These are phyloP conservation scores for Cricetomys ansorgei DNA, from an alignment of 2,113 vertebrate genomes.

Conservation along the genomic window DNA sequence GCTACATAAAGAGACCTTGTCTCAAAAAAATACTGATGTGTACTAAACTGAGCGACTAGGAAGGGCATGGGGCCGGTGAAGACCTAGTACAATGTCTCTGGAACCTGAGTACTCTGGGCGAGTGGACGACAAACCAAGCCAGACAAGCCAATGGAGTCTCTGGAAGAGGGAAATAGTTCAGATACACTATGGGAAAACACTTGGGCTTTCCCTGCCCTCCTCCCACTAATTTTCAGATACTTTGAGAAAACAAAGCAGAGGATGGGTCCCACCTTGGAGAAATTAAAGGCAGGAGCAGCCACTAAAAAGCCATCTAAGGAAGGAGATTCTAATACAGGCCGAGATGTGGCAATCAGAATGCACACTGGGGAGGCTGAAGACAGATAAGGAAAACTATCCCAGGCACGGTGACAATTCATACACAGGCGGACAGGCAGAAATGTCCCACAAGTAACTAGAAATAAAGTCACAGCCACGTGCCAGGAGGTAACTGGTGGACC, in stretches of 20 bases:
- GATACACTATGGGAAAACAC: neutral
- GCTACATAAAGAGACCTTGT: neutral
- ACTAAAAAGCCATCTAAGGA: neutral
- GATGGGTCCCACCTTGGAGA: neutral
- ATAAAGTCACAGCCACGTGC: neutral
- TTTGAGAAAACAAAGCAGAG: neutral
- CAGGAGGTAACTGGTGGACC: neutral
- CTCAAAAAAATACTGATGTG: neutral
- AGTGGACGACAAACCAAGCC: neutral
- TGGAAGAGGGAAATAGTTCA: neutral
- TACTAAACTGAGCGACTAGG: neutral
- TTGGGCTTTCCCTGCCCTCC: neutral
- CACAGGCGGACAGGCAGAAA: neutral
- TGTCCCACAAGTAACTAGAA: neutral
- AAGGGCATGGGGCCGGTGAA: neutral
- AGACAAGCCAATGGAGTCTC: neutral
- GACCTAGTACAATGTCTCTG: neutral
- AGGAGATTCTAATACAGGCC: neutral
- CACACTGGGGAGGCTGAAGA: neutral
- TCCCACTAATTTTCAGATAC: slow-evolving; percentile 1
- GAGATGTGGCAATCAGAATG: neutral
- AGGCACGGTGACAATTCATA: neutral
- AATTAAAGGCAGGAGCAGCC: neutral
- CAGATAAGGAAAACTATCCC: neutral
- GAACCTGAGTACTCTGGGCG: neutral